A percentile compares a stretch with the other conserved stretches of the same genome.
Evolutionary conservation across 2,797 vertebrate genomes (phyloP).

Genomic region (Lindbergichthys nudifrons): DNA sequence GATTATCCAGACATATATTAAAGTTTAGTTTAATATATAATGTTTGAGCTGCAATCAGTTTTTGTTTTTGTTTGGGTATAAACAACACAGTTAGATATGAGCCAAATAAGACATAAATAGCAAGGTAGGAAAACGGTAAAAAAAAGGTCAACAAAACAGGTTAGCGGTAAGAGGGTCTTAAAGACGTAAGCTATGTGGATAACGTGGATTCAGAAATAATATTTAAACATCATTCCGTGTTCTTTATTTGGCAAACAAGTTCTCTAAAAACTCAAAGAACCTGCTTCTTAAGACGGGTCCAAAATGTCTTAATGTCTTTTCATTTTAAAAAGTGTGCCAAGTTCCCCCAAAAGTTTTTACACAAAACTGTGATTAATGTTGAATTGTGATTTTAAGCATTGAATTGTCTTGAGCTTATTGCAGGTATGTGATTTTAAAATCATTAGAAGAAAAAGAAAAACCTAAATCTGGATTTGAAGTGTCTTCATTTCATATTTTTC

Average conservation of each 20-base stretch:
- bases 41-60: slow-evolving; percentile 23
- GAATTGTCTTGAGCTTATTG: slow-evolving; percentile 12
- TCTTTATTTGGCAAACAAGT: not conserved
- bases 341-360: slow-evolving; percentile 1
- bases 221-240: not conserved
- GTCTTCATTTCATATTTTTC: slow-evolving; percentile 9
- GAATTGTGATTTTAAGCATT: slow-evolving; percentile 19
- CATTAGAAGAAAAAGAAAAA: not conserved
- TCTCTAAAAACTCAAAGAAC: not conserved
- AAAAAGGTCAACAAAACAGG: slow-evolving; percentile 6
- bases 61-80: slow-evolving; percentile 10
- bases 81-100: slow-evolving; percentile 13
- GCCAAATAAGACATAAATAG: slow-evolving; percentile 14
- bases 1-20: slow-evolving; percentile 43
- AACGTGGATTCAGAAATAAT: not conserved
- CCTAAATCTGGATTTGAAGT: slow-evolving; percentile 15
- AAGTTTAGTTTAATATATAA: slow-evolving; percentile 18
- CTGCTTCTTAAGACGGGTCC: not conserved
- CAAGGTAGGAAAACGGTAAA: not conserved
- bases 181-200: not conserved
- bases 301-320: not conserved
- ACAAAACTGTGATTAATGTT: slow-evolving; percentile 6
- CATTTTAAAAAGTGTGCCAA: slow-evolving; percentile 30
- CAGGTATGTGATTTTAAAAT: slow-evolving; percentile 20
- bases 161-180: not conserved